Percentiles rank a stretch among this genome's conserved stretches.
phyloP scores from a whole-genome alignment of 2,113 vertebrate species.

The Elaphurus davidianus region DNA sequence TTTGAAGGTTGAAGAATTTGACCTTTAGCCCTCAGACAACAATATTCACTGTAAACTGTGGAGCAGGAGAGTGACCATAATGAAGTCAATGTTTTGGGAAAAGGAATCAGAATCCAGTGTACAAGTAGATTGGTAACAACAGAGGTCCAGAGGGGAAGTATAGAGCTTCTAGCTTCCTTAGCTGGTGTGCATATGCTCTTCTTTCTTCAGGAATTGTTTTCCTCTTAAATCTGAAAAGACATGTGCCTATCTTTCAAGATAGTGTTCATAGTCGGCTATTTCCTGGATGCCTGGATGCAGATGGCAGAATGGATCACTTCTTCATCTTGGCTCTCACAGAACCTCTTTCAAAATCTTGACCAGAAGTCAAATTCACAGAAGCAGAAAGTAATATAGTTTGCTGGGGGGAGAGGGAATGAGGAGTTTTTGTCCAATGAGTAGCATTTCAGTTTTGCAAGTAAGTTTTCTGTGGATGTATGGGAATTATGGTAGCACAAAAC shows the following conservation, averaged over 20 bases:
- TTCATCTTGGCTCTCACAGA: background rate
- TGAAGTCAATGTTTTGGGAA: background rate
- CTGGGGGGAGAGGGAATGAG: background rate
- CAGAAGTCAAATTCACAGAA: background rate
- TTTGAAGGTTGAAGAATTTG: constrained; percentile 19
- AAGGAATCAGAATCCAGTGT: constrained; percentile 1
- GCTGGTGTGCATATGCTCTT: background rate
- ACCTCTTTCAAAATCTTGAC: constrained; percentile 18
- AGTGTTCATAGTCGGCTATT: background rate
- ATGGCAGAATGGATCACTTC: background rate
- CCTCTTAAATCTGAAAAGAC: background rate
- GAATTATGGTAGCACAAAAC: background rate
- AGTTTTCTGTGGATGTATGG: background rate
- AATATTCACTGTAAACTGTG: background rate
- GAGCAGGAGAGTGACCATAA: background rate
- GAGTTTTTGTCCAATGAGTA: background rate
- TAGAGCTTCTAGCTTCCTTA: background rate
- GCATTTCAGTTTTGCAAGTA: background rate
- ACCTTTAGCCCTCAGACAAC: background rate
- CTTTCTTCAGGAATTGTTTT: background rate
- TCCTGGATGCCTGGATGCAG: background rate
- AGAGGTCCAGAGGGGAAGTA: background rate
- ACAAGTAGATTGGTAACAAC: background rate
- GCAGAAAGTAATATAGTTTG: background rate
- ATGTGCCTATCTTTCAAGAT: background rate